Base-by-base conservation (phyloP, 2,888 invertebrate species). In the Halocaridina rubra region DNA sequence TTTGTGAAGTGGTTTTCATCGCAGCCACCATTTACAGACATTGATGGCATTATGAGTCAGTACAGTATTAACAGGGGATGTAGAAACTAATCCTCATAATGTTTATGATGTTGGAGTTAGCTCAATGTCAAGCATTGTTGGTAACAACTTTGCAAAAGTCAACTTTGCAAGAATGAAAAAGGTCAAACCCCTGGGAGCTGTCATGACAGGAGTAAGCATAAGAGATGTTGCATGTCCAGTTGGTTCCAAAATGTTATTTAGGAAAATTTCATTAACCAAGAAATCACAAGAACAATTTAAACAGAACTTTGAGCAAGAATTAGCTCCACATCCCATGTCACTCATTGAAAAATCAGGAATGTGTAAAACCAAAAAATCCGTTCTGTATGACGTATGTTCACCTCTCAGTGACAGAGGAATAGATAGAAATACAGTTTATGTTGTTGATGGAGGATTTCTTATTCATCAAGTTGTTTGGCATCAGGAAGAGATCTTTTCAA, bases 381-480 rank as follows among this genome's bases (percentile, higher is more conserved):
- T 19, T 16, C 19, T 74, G 8, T 74, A 74, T 33, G 33, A 74
- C 10, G 74, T 19, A 33, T 74, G 32, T 74, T 74, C 46, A 33
- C 39, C 74, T 74, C 19, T 39, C 10, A 10, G 74, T 74, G 39
- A 3, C 39, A 74, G 7, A 39, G 33, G 7, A 10, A 46, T 39
- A 39, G n/a, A n/a, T n/a, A 46, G 24, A 74, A n/a, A 33, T 39
- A 46, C 39, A 74, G 39, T 74, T 74, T 74, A 74, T 74, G 33
- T 74, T 74, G 74, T 33, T 74, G 74, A 46, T 74, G 33, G 46
- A n/a, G 76, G n/a, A n/a, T n/a, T n/a, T n/a, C n/a, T n/a, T n/a
- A n/a, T n/a, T n/a, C n/a, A n/a, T n/a, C n/a, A n/a, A 27, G 59
- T 76, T 76, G 30, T 57, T 76, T 53, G 76, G 76, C 57, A 76